These are phyloP conservation scores for Tetramorium simillimum DNA, from an alignment of 1,140 invertebrate species.

Conservation along the genomic window DNA sequence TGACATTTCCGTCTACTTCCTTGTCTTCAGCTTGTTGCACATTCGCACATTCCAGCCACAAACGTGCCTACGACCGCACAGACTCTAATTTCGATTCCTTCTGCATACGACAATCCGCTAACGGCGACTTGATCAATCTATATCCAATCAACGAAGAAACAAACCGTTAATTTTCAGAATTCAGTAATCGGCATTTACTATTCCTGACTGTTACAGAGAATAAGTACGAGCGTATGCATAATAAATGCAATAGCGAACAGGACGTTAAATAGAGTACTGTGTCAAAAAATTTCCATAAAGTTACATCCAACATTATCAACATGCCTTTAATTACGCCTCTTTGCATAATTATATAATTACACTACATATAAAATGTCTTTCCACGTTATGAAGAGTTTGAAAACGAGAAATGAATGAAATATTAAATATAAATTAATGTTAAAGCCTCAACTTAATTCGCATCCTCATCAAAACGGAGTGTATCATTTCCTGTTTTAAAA, in stretches of 20 bases:
- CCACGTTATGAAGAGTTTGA: neutral
- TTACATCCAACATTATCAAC: constrained; percentile 28
- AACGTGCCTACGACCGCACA: neutral
- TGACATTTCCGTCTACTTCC: constrained; percentile 64
- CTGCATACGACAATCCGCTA: constrained; percentile 32
- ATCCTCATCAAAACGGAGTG: neutral
- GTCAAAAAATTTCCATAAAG: constrained; percentile 21
- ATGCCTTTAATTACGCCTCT: constrained; percentile 10
- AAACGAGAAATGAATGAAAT: neutral
- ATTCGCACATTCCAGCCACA: constrained; percentile 21
- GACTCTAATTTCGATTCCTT: constrained; percentile 14
- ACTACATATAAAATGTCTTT: neutral
- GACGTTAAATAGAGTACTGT: neutral
- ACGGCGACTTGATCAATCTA: constrained; percentile 28
- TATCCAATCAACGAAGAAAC: constrained; percentile 56
- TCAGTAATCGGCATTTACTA: constrained; percentile 22
- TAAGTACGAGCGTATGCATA: neutral
- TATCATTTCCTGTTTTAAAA: neutral
- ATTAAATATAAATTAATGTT: constrained; percentile 13
- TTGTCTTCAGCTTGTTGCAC: constrained; percentile 19
- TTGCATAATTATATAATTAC: neutral
- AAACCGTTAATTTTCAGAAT: constrained; percentile 27
- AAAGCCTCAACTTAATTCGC: neutral
- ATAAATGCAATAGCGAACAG: neutral
- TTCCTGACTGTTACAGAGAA: neutral